Evolutionary conservation across 2,888 invertebrate species (phyloP), one percentile per base, ranked within the genome.

Genomic region (Doris montereyensis): DNA sequence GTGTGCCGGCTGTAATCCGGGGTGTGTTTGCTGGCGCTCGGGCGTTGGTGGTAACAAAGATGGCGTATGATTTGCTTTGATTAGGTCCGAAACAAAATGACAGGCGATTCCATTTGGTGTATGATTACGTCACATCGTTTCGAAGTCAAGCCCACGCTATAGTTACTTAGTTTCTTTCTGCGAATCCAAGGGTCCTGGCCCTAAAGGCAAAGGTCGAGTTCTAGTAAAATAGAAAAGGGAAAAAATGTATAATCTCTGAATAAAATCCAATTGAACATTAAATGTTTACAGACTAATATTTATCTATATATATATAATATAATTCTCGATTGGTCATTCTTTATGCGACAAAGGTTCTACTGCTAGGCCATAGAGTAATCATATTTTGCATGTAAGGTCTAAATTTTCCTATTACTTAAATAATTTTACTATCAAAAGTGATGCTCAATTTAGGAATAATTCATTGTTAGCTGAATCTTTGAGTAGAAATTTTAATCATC

Each of bases 141-240:
- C n/a, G n/a, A n/a, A n/a, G n/a, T n/a, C n/a, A n/a, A 1, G 57
- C 35, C 1, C 21, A 73, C 67, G 71, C n/a, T 76, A 62, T 41
- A 81, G 26, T 73, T 76, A 13, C 68, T 78, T n/a, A 87, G 75
- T 68, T 83, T 87, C 72, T 81, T 82, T 28, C 88, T 87, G 30
- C 34, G 81, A 21, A 81, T 87, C 87, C 62, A 88, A 77, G 1
- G 88, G 88, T 5, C 88, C 88, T 41, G 87, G 85, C 0, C 87
- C 87, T 68, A 76, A 26, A 1, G 88, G 88, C 35, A 88, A 77
- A 67, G 86, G 83, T 35, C 88, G 78, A 2, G 77, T 52, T 5
- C 34, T 21, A 4, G 52, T 10, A 41, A 58, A 8, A 8, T 21
- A n/a, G 58, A 5, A 17, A 30, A 75, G 21, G 17, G 52, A 41